phyloP scores from a whole-genome alignment of 2,888 invertebrate species.

The Pterobdella sp. region DNA sequence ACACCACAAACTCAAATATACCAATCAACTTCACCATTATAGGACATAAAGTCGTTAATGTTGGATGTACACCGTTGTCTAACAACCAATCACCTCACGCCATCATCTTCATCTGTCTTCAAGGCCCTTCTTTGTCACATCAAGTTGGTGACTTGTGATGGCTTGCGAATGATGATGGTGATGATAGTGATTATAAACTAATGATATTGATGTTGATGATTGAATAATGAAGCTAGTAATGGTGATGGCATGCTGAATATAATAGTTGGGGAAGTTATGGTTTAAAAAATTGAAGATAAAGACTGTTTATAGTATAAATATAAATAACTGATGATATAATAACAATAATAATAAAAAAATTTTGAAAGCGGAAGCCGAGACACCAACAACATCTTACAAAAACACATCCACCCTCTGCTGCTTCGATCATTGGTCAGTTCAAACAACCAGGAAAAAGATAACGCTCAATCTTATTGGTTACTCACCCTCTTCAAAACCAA shows the following conservation, averaged over 20 bases:
- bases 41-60: slow-evolving; percentile 30
- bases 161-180: slow-evolving; percentile 28
- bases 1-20: background rate
- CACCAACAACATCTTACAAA: background rate
- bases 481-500: background rate
- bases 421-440: no score
- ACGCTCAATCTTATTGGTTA: slow-evolving; percentile 20
- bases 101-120: slow-evolving; percentile 60
- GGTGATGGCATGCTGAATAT: no score
- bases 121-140: slow-evolving; percentile 25
- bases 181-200: no score
- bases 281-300: no score
- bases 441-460: slow-evolving; percentile 9
- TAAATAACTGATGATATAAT: background rate
- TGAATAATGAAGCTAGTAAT: no score
- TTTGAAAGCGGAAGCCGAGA: background rate
- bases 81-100: slow-evolving; percentile 54
- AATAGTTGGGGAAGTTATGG: no score
- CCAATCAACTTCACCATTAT: background rate
- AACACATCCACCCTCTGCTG: no score
- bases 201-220: no score
- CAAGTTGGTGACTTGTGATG: slow-evolving; percentile 18
- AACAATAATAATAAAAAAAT: slow-evolving; percentile 6
- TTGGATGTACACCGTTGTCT: slow-evolving; percentile 43
- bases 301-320: no score